Percentiles rank a stretch among this genome's conserved stretches.
These are phyloP conservation scores for Psettodes erumei DNA, from an alignment of 2,113 vertebrate genomes.

Conservation along the genomic window DNA sequence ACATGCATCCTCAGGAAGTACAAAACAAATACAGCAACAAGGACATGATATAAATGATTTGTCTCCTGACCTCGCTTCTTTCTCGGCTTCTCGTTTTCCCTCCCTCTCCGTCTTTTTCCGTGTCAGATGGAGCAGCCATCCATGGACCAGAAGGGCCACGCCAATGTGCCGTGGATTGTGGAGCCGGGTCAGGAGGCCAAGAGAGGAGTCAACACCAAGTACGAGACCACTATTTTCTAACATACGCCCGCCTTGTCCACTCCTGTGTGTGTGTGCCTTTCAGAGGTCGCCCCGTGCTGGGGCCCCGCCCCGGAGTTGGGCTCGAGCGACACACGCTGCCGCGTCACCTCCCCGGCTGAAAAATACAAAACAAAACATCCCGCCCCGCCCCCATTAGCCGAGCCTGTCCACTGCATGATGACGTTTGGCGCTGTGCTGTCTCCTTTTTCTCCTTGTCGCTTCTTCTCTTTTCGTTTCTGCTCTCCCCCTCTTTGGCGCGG, in stretches of 20 bases:
- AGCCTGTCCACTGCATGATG: conserved; percentile 88
- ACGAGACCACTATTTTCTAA: conserved; percentile 99
- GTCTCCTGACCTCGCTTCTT: background rate
- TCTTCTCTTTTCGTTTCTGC: conserved; percentile 77
- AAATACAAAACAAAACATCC: conserved; percentile 61
- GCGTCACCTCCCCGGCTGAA: conserved; percentile 74
- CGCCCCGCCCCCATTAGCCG: conserved; percentile 81
- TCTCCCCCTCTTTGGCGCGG: conserved; percentile 74
- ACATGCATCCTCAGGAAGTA: background rate
- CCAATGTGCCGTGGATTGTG: conserved; percentile 99
- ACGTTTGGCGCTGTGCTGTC: conserved; percentile 84
- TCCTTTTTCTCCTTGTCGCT: conserved; percentile 79
- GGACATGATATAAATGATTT: background rate
- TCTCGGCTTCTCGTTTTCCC: background rate
- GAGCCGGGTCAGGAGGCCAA: conserved; percentile 99
- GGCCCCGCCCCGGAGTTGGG: conserved; percentile 84
- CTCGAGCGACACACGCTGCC: conserved; percentile 70
- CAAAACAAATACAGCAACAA: background rate
- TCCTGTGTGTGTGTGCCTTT: conserved; percentile 96
- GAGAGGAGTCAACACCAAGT: conserved; percentile 99
- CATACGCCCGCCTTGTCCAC: conserved; percentile 88
- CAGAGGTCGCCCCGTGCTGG: conserved; percentile 89
- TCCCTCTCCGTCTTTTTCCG: conserved; percentile 17
- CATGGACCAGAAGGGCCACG: conserved; percentile 96
- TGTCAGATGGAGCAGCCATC: conserved; percentile 95